Conservation (phyloP, 1,140 invertebrate genomes). For the Schlechtendalia chinensis region DNA sequence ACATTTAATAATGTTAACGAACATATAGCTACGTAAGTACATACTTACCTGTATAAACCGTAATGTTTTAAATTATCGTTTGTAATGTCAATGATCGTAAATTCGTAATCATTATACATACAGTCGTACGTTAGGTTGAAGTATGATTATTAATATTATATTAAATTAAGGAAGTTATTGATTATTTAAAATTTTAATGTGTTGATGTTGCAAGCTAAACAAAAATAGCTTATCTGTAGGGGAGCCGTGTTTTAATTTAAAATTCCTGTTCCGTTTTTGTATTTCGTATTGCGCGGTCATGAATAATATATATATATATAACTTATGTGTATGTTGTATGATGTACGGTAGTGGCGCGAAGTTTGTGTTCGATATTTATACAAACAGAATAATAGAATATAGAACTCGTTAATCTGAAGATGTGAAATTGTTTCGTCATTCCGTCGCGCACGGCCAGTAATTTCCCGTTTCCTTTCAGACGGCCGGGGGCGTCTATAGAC, state of each 20-base stretch:
- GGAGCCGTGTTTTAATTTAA: background rate
- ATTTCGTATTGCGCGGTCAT: background rate
- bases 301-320: background rate
- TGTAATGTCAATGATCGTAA: background rate
- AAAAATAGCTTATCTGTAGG: conserved; percentile 10
- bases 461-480: too few relatives aligned
- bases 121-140: conserved; percentile 41
- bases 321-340: background rate
- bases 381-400: conserved; percentile 19
- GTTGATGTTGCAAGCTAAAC: conserved; percentile 20
- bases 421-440: background rate
- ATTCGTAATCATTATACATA: conserved; percentile 28
- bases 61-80: conserved; percentile 7
- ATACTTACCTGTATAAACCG: background rate
- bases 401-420: conserved; percentile 36
- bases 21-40: background rate
- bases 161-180: conserved; percentile 11
- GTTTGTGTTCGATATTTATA: background rate
- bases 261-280: background rate
- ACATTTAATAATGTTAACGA: background rate
- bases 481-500: too few relatives aligned
- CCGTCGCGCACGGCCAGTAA: too few relatives aligned
- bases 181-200: conserved; percentile 33
- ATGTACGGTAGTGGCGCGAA: background rate
- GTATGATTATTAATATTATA: conserved; percentile 12